Base-by-base conservation (phyloP, 1,140 invertebrate species). In the Globodera ellingtonae region DNA sequence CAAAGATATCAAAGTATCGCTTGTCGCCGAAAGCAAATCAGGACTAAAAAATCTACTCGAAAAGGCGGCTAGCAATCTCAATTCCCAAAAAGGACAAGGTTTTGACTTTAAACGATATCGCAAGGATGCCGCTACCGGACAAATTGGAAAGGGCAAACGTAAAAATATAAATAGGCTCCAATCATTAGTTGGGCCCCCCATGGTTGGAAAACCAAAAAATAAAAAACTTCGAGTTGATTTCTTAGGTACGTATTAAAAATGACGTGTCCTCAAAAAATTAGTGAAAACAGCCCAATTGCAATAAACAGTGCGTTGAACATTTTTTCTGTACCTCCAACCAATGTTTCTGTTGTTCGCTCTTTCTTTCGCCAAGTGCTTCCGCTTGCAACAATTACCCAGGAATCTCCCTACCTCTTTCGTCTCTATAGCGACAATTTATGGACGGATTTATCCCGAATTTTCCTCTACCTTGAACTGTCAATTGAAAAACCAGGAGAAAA, bases 321-420 rank as follows among this genome's bases (percentile, higher is more conserved):
- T 79, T 79, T 79, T 24, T 44, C 76, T 9, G 50, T 79, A 35
- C 78, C 78, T 6, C 78, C 78, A 15, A 79, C 78, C 1, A 79
- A 79, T 79, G 78, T 79, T 6, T 21, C 78, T 21, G 35, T 46
- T 47, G 21, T 79, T n/a, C 75, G 79, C 1, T 80, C 75, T 10
- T 47, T 44, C 46, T 79, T 66, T 44, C 77, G 77, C 21, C 76
- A 78, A 48, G 18, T 80, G 15, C 77, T 78, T 4, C 77, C 77
- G n/a, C 21, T 81, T 4, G 4, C 35, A 6, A 18, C 77, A 67
- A 15, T 78, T 44, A 80, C 67, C 44, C 76, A 44, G 81, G 35
- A 35, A 35, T 35, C 35, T 35, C 35, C 35, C 35, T 35, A 35
- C 1, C 35, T 35, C 35, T 35, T 35, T 35, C 35, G 35, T 35